Percentiles rank a stretch among this genome's conserved stretches.
Conservation (phyloP, 1,140 invertebrate genomes). For the Conus ventricosus region DNA sequence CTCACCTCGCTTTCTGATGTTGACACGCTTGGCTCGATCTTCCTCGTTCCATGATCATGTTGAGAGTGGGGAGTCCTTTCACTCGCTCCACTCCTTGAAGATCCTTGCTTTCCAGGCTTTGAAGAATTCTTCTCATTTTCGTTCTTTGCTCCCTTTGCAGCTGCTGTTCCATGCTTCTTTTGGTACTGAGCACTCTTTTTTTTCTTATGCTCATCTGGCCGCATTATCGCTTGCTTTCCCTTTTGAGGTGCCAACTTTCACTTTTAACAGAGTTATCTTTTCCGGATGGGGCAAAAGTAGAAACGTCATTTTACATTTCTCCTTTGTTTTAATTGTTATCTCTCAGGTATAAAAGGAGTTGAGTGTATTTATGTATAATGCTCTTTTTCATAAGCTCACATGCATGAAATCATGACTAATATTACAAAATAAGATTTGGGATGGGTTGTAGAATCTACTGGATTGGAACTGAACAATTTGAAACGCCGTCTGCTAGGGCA, state of each 20-base stretch:
- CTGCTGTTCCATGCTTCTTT: slow-evolving; percentile 36
- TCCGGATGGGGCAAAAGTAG: background rate
- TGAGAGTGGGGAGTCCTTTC: background rate
- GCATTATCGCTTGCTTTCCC: slow-evolving; percentile 24
- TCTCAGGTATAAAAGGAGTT: background rate
- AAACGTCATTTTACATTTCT: background rate
- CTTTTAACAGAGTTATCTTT: slow-evolving; percentile 24
- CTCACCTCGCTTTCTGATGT: background rate
- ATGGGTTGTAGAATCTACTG: too few species aligned
- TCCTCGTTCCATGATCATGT: too few species aligned
- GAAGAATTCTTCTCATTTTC: slow-evolving; percentile 3
- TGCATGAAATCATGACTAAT: too few species aligned
- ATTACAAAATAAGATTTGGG: too few species aligned
- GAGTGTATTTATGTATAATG: background rate
- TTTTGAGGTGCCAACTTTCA: slow-evolving; percentile 2
- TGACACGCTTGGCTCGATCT: too few species aligned
- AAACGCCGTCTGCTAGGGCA: too few species aligned
- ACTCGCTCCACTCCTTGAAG: background rate
- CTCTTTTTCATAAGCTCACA: background rate
- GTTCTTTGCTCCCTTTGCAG: slow-evolving; percentile 19
- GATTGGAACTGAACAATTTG: too few species aligned
- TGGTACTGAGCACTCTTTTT: slow-evolving; percentile 44
- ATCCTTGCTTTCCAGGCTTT: slow-evolving; percentile 10
- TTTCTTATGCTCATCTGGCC: slow-evolving; percentile 47
- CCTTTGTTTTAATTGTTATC: background rate